Evolutionary conservation across 2,113 vertebrate species (phyloP).

Genomic region (Hippopotamus amphibius): DNA sequence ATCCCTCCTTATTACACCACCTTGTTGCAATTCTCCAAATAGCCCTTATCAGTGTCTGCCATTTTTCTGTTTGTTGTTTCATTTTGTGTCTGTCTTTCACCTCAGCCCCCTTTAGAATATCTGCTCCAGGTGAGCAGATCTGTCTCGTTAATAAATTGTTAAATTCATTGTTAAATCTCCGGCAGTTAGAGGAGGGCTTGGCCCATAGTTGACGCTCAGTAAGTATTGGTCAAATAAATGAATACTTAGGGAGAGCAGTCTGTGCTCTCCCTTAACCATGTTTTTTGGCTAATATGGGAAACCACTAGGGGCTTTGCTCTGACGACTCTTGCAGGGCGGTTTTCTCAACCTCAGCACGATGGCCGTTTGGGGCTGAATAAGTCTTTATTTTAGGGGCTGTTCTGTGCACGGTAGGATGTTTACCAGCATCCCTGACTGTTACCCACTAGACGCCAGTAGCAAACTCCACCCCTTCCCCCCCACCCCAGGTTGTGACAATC

Average conservation of each 20-base stretch:
- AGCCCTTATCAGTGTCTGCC: rapidly evolving
- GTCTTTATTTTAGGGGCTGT: not conserved
- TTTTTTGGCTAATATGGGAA: not conserved
- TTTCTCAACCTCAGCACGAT: not conserved
- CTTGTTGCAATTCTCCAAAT: not conserved
- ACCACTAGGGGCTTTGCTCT: not conserved
- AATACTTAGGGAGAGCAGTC: no score
- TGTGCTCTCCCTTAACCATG: not conserved
- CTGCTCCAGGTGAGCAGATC: no score
- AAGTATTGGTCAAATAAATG: not conserved
- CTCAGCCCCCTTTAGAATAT: rapidly evolving
- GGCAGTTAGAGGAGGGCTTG: not conserved
- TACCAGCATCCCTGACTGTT: not conserved
- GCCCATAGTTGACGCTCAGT: rapidly evolving
- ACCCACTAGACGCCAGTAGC: not conserved
- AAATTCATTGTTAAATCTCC: not conserved
- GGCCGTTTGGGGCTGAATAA: rapidly evolving
- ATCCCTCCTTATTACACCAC: rapidly evolving
- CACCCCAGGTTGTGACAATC: not conserved
- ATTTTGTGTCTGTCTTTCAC: not conserved
- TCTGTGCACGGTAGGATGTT: not conserved
- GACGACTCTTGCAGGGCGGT: no score
- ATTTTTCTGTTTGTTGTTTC: not conserved
- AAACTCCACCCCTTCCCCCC: rapidly evolving
- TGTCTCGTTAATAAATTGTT: not conserved